Evolutionary conservation across 2,113 vertebrate species (phyloP).

Genomic region (Seriola dumerili): DNA sequence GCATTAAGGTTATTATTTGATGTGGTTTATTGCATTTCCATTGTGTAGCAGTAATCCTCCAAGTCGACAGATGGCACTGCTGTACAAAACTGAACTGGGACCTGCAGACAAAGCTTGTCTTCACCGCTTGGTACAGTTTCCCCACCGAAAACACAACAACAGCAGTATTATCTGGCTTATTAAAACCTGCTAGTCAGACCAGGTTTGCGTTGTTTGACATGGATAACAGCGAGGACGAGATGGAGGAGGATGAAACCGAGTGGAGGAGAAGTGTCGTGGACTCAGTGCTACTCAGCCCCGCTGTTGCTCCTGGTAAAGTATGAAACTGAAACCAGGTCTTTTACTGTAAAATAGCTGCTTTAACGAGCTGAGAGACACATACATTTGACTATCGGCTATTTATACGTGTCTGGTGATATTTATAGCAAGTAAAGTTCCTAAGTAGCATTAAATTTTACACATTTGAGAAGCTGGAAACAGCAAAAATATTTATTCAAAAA

Average conservation of each 20-base stretch:
- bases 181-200: background rate
- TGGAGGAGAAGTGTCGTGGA: conserved; percentile 66
- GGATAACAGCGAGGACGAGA: conserved; percentile 60
- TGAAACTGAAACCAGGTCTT: background rate
- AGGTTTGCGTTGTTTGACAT: conserved; percentile 24
- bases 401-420: background rate
- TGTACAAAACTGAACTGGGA: background rate
- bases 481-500: no score
- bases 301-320: conserved; percentile 54
- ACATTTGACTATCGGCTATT: background rate
- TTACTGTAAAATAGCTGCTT: background rate
- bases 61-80: conserved; percentile 32
- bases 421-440: background rate
- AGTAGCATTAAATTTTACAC: no score
- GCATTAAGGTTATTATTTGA: no score
- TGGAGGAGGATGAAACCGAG: conserved; percentile 73
- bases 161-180: rapidly evolving
- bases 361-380: background rate
- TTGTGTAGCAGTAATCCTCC: conserved; percentile 28
- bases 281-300: background rate
- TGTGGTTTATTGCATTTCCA: background rate
- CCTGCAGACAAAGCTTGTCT: background rate
- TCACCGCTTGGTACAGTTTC: background rate
- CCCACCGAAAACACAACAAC: background rate
- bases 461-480: no score